A percentile compares a stretch with the other conserved stretches of the same genome.
Evolutionary conservation across 2,888 invertebrate genomes (phyloP).

Genomic region (Hecatera dysodea): DNA sequence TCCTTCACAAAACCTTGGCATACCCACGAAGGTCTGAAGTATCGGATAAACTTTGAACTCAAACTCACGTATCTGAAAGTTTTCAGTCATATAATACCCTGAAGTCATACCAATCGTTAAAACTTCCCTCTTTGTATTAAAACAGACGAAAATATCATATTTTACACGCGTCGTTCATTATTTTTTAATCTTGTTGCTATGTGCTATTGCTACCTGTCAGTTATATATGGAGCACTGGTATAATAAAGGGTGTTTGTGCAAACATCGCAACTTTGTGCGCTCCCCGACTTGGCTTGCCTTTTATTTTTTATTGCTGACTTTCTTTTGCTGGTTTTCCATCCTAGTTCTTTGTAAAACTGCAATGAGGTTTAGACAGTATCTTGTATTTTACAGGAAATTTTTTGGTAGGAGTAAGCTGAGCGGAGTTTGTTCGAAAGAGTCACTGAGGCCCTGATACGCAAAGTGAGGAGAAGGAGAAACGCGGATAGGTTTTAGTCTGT

Average conservation of each 20-base stretch:
- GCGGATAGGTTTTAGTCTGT: too few relatives aligned
- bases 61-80: constrained; percentile 27
- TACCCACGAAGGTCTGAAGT: constrained; percentile 29
- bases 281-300: constrained; percentile 25
- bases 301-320: constrained; percentile 36
- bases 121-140: constrained; percentile 22
- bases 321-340: constrained; percentile 13
- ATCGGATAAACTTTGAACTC: constrained; percentile 28
- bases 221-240: constrained; percentile 54
- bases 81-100: constrained; percentile 26
- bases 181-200: constrained; percentile 58
- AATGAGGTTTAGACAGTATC: neutral
- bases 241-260: constrained; percentile 61
- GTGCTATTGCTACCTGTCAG: constrained; percentile 62
- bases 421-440: too few relatives aligned
- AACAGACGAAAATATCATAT: constrained; percentile 34
- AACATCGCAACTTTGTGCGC: constrained; percentile 27
- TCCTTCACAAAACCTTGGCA: constrained; percentile 25
- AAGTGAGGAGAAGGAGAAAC: too few relatives aligned
- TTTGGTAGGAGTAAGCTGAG: neutral
- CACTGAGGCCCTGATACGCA: too few relatives aligned
- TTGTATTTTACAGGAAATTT: neutral
- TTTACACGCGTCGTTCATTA: constrained; percentile 44
- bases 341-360: neutral
- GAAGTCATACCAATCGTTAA: constrained; percentile 29